Base-by-base conservation (phyloP, 2,797 vertebrate genomes). In the Melanotaenia pygmaea region DNA sequence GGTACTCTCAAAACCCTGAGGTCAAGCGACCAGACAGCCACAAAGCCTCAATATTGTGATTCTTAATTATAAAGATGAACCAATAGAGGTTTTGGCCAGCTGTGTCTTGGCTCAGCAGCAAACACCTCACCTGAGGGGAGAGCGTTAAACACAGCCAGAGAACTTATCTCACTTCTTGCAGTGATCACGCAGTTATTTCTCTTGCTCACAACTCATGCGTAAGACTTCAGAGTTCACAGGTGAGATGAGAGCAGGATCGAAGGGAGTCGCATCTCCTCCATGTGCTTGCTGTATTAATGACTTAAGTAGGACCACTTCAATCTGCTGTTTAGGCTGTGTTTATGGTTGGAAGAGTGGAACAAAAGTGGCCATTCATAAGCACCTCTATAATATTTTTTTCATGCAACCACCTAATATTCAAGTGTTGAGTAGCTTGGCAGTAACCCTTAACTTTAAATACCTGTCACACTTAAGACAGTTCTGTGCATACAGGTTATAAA, bases 51-150 rank as follows among this genome's bases (percentile, higher is more conserved):
- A 80, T 74, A 87, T 83, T 82, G 54, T 65, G 74, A 82, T 59
- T 80, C 47, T 79, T 87, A 88, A 87, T 89, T 81, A 77, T 56
- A 45, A 78, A 84, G 77, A 82, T 60, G 68, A 20, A 84, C 73
- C 59, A 56, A 75, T 63, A 74, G 67, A 40, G 77, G 72, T 47
- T 54, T 65, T 59, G 76, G 68, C 78, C 66, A 71, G 74, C 86
- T 77, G 79, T 71, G 47, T 86, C 74, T 53, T 12, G 64, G 70
- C 83, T 79, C 70, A 18, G 64, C 72, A 56, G 47, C 6, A 0
- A 70, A 59, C 67, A 7, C 35, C 0, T 13, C 7, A 35, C 82
- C 77, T 69, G 53, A 58, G 72, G 79, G 59, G 14, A 30, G 35
- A 77, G 83, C 72, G 5, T 4, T 60, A 43, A 79, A 30, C 13